phyloP scores from a whole-genome alignment of 2,797 vertebrate genomes.

The Tenualosa thibaudeaui region DNA sequence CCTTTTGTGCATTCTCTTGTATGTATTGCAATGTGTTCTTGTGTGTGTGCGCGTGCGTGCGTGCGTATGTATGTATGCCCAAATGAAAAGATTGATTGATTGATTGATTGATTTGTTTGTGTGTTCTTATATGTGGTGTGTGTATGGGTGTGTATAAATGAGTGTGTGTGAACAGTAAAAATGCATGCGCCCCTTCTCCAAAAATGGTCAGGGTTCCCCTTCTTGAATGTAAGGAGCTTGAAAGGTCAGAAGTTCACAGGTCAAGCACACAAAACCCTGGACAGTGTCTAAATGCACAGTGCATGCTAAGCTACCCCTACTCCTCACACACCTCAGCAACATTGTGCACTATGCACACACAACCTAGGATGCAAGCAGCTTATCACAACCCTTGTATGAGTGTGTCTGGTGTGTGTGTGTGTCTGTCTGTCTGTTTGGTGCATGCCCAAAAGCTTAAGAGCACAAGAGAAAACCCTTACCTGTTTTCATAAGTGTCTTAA shows the following conservation, averaged over 20 bases:
- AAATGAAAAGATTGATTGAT: background rate
- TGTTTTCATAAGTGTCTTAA: slow-evolving; percentile 26
- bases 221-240: slow-evolving; percentile 24
- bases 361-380: slow-evolving; percentile 39
- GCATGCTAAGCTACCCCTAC: slow-evolving; percentile 3
- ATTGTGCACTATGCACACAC: slow-evolving; percentile 69
- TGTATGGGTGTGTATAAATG: background rate
- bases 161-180: background rate
- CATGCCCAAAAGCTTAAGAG: slow-evolving; percentile 38
- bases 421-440: slow-evolving; percentile 38
- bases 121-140: background rate
- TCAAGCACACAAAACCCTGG: slow-evolving; percentile 18
- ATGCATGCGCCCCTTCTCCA: background rate
- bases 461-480: slow-evolving; percentile 32
- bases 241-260: slow-evolving; percentile 21
- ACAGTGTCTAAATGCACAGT: slow-evolving; percentile 17
- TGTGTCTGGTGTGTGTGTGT: slow-evolving; percentile 24
- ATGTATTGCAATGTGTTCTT: background rate
- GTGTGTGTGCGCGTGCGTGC: background rate
- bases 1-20: background rate
- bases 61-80: background rate
- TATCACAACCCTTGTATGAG: slow-evolving; percentile 59
- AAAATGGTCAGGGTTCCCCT: slow-evolving; percentile 19
- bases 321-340: slow-evolving; percentile 44
- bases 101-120: background rate